These are phyloP conservation scores for Leptura quadrifasciata DNA, from an alignment of 2,888 invertebrate species.

Conservation along the genomic window DNA sequence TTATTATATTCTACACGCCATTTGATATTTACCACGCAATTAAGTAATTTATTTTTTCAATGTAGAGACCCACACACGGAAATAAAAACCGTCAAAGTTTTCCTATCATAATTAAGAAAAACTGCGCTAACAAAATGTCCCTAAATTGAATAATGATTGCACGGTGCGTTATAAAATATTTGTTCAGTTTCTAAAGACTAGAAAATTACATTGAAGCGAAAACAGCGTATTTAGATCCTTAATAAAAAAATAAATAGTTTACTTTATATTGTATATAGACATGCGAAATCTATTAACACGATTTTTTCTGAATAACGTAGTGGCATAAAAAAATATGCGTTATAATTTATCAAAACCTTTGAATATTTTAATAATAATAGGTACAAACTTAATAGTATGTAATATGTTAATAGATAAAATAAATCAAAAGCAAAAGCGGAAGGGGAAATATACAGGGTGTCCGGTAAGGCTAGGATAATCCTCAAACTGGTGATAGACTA, in stretches of 20 bases:
- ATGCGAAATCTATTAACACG: not conserved
- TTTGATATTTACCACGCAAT: constrained; percentile 35
- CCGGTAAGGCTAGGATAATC: too few species aligned
- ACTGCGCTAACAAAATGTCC: constrained; percentile 5
- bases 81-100: constrained; percentile 20
- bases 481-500: too few species aligned
- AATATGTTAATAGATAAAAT: too few species aligned
- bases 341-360: too few species aligned
- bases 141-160: constrained; percentile 36
- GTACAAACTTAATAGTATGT: too few species aligned
- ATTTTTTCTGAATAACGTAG: too few species aligned
- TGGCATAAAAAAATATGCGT: too few species aligned
- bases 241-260: not conserved
- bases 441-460: too few species aligned
- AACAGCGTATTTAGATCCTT: not conserved
- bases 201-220: not conserved
- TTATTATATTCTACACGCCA: constrained; percentile 32
- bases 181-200: not conserved
- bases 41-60: constrained; percentile 29
- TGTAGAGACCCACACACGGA: not conserved
- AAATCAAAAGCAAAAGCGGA: too few species aligned
- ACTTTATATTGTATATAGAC: not conserved
- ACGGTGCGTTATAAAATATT: not conserved
- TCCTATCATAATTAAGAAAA: not conserved
- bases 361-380: too few species aligned